Evolutionary conservation across 2,888 invertebrate genomes (phyloP), one percentile per base, ranked within the genome.

Genomic region (Hoplodrina blanda): DNA sequence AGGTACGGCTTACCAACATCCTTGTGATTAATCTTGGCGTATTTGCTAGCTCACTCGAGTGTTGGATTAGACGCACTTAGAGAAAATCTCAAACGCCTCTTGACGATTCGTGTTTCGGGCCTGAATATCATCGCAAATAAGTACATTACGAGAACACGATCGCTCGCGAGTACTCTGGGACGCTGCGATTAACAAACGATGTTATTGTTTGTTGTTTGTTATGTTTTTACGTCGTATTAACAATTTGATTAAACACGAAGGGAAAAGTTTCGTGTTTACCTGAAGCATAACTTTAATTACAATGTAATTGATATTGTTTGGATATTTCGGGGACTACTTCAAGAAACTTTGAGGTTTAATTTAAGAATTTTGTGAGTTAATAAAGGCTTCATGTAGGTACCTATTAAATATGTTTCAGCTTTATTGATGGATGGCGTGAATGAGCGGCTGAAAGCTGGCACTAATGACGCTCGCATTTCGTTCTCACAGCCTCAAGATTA

Each of bases 1-100:
- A 92, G 92, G 92, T 93, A 90, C 82, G 86, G 85, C 87, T 91
- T 90, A 89, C 86, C 78, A 89, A 90, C 90, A 93, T 93, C 94
- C 94, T 92, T 91, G 88, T 88, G 88, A 93, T 93, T 94, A 93
- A 93, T 93, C 92, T 89, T 81, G 76, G 82, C 90, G 89, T 91
- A 90, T 93, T 92, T 91, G 88, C 89, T 83, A 89, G 80, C 87
- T 87, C 83, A 78, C 83, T 86, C 77, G 83, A 89, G 88, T 87
- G 87, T 82, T 80, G 88, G 90, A 92, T 92, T 90, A 92, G 87
- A 83, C 84, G 84, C 87, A 85, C 88, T 92, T 85, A 85, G 71
- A 78, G 82, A 81, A 87, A 90, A 90, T 90, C 90, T 84, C 80
- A 82, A 89, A 85, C 79, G 83, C 72, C 82, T 80, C 85, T 80